Evolutionary conservation across 2,113 vertebrate genomes (phyloP).

Genomic region (Sinocyclocheilus anophthalmus): DNA sequence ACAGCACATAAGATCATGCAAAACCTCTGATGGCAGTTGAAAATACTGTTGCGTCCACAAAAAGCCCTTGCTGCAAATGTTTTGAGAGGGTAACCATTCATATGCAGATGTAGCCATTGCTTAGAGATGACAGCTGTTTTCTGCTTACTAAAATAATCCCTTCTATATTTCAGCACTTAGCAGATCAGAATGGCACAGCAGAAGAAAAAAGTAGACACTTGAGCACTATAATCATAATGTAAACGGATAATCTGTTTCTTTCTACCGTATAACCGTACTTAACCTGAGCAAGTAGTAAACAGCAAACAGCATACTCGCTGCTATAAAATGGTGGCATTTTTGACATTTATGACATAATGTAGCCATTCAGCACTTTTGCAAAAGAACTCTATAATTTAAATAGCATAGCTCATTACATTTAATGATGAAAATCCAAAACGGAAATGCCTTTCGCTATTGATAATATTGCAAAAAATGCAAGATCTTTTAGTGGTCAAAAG

Average conservation of each 20-base stretch:
- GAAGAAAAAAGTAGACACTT: constrained; percentile 23
- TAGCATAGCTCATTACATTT: constrained; percentile 12
- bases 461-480: neutral
- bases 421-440: neutral
- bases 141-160: constrained; percentile 30
- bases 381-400: neutral
- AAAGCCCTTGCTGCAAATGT: constrained; percentile 9
- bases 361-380: constrained; percentile 3
- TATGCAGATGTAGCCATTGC: constrained; percentile 27
- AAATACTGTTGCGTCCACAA: neutral
- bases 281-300: neutral
- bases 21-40: constrained; percentile 7
- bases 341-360: constrained; percentile 3
- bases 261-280: neutral
- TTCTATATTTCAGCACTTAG: constrained; percentile 31
- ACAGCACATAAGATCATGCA: neutral
- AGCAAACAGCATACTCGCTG: neutral
- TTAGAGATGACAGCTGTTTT: constrained; percentile 28
- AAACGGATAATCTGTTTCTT: neutral
- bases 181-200: neutral
- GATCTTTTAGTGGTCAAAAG: neutral
- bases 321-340: neutral
- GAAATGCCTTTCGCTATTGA: neutral
- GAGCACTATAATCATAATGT: constrained; percentile 18
- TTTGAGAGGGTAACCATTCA: constrained; percentile 1